A percentile compares a stretch with the other conserved stretches of the same genome.
phyloP scores from a whole-genome alignment of 2,888 invertebrate species.

The Andrena bucephala region DNA sequence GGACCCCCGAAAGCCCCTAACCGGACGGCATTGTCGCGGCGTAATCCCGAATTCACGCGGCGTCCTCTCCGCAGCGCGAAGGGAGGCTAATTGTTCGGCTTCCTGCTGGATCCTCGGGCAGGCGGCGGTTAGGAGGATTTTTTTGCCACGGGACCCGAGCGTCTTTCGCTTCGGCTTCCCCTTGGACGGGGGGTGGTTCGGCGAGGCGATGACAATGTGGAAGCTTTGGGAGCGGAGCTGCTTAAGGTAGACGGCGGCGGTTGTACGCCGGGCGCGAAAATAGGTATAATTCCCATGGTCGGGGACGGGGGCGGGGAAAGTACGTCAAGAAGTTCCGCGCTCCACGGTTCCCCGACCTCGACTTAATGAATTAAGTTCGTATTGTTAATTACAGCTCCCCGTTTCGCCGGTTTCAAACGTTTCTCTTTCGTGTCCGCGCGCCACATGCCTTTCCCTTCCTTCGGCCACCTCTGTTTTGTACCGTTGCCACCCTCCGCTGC shows the following conservation, averaged over 20 bases:
- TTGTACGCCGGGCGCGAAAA: slow-evolving; percentile 42
- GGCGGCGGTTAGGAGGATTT: background rate
- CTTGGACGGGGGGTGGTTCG: background rate
- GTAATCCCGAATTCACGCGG: slow-evolving; percentile 52
- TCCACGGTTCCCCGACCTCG: slow-evolving; percentile 65
- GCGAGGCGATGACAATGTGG: slow-evolving; percentile 11
- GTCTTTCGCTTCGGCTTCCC: background rate
- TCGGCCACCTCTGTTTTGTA: background rate
- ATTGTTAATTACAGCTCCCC: slow-evolving; percentile 78
- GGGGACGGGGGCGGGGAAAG: slow-evolving; percentile 35
- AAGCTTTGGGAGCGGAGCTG: background rate
- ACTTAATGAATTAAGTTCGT: slow-evolving; percentile 81
- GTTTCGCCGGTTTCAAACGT: slow-evolving; percentile 69
- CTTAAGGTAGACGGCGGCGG: slow-evolving; percentile 16
- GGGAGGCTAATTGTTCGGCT: slow-evolving; percentile 56
- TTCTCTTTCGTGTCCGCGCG: slow-evolving; percentile 50
- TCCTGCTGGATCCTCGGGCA: slow-evolving; percentile 56
- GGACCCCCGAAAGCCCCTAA: slow-evolving; percentile 20
- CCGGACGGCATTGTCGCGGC: slow-evolving; percentile 37
- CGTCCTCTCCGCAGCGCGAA: slow-evolving; percentile 26
- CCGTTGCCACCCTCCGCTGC: background rate
- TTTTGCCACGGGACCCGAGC: background rate
- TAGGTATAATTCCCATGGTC: slow-evolving; percentile 52
- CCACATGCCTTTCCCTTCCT: background rate
- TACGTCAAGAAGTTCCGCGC: slow-evolving; percentile 76